Percentiles rank a stretch among this genome's conserved stretches.
Conservation (phyloP, 2,888 invertebrate genomes). For the Zaprionus obscuricornis region DNA sequence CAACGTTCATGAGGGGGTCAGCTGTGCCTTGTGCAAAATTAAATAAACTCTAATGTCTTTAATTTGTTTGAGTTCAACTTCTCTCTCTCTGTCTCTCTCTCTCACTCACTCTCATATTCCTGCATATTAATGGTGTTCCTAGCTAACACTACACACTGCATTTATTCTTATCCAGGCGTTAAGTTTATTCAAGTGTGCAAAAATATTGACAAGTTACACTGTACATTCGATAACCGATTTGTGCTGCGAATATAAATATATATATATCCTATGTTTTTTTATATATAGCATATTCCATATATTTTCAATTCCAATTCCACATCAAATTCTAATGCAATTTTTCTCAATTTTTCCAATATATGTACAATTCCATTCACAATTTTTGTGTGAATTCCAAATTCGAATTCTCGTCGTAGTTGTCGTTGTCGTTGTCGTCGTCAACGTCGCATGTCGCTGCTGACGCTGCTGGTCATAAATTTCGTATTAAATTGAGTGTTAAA, state of each 20-base stretch:
- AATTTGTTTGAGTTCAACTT: slow-evolving; percentile 66
- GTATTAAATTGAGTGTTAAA: slow-evolving; percentile 78
- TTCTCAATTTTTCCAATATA: too few species aligned
- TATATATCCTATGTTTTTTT: too few species aligned
- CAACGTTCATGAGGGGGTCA: slow-evolving; percentile 50
- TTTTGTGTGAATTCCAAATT: background rate
- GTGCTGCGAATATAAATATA: too few species aligned
- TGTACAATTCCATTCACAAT: slow-evolving; percentile 18
- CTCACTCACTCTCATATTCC: too few species aligned
- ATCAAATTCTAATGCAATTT: too few species aligned
- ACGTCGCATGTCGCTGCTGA: slow-evolving; percentile 69
- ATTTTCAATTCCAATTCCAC: slow-evolving; percentile 22
- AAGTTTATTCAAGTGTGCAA: too few species aligned
- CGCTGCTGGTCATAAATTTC: slow-evolving; percentile 70
- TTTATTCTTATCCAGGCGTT: too few species aligned
- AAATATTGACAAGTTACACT: too few species aligned
- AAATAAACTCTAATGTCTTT: slow-evolving; percentile 77
- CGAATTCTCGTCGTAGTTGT: slow-evolving; percentile 20
- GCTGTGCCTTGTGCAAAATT: slow-evolving; percentile 68
- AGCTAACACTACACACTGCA: too few species aligned
- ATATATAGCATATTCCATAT: slow-evolving; percentile 14
- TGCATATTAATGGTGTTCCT: too few species aligned
- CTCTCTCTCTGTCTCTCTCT: background rate
- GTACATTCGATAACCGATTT: too few species aligned
- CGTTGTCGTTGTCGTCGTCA: too few species aligned